Percentiles rank a stretch among this genome's conserved stretches.
Evolutionary conservation across 2,113 vertebrate genomes (phyloP).

Genomic region (Anguilla japonica): DNA sequence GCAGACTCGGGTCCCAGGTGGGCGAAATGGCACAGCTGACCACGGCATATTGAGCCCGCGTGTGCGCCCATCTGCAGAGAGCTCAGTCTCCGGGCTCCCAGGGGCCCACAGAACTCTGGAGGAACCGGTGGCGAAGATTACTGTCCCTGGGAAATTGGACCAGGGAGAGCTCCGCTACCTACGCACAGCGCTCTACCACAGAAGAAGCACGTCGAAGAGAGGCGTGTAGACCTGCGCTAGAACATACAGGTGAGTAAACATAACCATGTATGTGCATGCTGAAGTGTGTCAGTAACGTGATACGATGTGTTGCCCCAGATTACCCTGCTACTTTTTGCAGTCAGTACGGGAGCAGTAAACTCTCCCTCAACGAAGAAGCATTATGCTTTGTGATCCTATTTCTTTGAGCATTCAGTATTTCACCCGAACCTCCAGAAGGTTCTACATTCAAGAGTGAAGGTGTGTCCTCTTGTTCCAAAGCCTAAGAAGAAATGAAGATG

Average conservation of each 20-base stretch:
- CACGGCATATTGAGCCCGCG: constrained; percentile 3
- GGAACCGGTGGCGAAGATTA: background rate
- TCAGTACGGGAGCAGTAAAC: background rate
- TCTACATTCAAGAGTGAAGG: no score
- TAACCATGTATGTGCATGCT: background rate
- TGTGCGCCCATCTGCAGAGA: background rate
- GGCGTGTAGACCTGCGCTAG: background rate
- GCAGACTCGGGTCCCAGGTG: constrained; percentile 62
- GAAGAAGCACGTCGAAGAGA: background rate
- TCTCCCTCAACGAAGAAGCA: no score
- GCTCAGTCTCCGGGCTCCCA: background rate
- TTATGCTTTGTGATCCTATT: no score
- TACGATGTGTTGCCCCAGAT: background rate
- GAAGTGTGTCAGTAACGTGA: background rate
- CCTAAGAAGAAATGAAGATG: no score
- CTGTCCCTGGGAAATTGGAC: background rate
- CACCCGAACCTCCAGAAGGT: no score
- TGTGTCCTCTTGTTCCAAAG: no score
- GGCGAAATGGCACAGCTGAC: constrained; percentile 42
- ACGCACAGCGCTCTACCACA: background rate
- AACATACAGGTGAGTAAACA: background rate
- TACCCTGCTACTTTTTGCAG: background rate
- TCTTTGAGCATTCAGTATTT: no score
- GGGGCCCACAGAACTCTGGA: background rate
- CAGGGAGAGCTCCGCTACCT: background rate